These are phyloP conservation scores for Sericinus montela DNA, from an alignment of 2,888 invertebrate species.

Conservation along the genomic window DNA sequence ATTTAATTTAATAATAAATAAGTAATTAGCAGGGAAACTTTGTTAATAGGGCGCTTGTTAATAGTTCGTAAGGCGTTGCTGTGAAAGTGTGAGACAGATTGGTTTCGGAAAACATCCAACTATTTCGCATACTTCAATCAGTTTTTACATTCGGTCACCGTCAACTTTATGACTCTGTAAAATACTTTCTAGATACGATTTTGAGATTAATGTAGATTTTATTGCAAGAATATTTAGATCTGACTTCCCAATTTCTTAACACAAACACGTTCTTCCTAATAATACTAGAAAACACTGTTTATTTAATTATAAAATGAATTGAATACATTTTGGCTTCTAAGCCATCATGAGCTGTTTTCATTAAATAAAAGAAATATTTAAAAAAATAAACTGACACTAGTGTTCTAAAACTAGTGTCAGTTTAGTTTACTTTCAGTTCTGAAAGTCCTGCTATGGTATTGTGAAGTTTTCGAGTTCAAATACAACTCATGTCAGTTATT, in stretches of 20 bases:
- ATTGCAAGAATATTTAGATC: constrained; percentile 41
- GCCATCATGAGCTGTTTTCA: too few species aligned
- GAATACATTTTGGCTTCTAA: too few species aligned
- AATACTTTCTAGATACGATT: constrained; percentile 50
- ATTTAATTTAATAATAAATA: too few species aligned
- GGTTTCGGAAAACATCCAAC: constrained; percentile 54
- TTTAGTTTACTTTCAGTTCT: too few species aligned
- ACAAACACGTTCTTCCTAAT: neutral
- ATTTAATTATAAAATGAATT: too few species aligned
- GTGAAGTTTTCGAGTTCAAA: too few species aligned
- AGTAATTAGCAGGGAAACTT: constrained; percentile 1
- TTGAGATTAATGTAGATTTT: constrained; percentile 48
- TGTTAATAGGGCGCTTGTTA: constrained; percentile 36
- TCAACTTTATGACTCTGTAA: constrained; percentile 57
- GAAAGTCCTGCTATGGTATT: too few species aligned
- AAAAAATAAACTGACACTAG: too few species aligned
- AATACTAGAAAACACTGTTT: too few species aligned
- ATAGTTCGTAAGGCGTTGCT: constrained; percentile 38
- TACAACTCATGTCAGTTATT: too few species aligned
- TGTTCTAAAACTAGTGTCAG: too few species aligned
- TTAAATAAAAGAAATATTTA: too few species aligned
- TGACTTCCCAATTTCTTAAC: neutral
- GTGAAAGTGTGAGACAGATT: constrained; percentile 38
- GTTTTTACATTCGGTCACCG: constrained; percentile 46
- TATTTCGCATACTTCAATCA: constrained; percentile 41